Evolutionary conservation across 2,888 invertebrate genomes (phyloP).

Genomic region (Xestia c-nigrum): DNA sequence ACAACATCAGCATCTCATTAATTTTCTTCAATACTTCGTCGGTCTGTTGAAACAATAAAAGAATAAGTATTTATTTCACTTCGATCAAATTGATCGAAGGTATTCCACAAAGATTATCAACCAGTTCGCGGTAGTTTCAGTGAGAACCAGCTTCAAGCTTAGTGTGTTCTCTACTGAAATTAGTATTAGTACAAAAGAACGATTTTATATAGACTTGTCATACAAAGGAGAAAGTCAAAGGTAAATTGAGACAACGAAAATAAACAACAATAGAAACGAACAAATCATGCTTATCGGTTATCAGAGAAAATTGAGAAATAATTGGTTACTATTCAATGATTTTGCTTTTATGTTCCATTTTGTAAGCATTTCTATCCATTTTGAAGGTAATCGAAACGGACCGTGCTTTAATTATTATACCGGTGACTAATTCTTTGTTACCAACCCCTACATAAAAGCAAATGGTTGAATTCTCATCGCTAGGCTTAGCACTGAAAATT

Average conservation of each 20-base stretch:
- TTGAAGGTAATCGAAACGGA: neutral
- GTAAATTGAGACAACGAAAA: conserved; percentile 26
- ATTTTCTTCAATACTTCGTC: conserved; percentile 12
- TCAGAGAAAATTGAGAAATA: conserved; percentile 53
- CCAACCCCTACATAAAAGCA: neutral
- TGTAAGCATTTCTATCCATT: conserved; percentile 12
- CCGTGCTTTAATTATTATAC: neutral
- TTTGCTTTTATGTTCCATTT: conserved; percentile 20
- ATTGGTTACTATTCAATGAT: conserved; percentile 36
- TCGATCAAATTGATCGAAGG: no score
- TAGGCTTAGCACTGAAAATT: neutral
- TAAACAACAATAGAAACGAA: conserved; percentile 27
- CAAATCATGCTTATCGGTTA: conserved; percentile 42
- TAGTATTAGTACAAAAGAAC: neutral
- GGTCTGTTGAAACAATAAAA: conserved; percentile 19
- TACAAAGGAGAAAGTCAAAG: conserved; percentile 8
- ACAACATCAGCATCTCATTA: conserved; percentile 40
- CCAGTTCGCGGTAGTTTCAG: neutral
- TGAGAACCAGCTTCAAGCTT: neutral
- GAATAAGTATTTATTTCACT: no score
- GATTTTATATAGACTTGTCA: neutral
- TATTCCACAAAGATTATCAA: neutral
- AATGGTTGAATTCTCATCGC: neutral
- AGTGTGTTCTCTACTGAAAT: neutral
- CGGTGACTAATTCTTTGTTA: neutral